Conservation (phyloP, 2,113 vertebrate genomes). For the Empidonax traillii region DNA sequence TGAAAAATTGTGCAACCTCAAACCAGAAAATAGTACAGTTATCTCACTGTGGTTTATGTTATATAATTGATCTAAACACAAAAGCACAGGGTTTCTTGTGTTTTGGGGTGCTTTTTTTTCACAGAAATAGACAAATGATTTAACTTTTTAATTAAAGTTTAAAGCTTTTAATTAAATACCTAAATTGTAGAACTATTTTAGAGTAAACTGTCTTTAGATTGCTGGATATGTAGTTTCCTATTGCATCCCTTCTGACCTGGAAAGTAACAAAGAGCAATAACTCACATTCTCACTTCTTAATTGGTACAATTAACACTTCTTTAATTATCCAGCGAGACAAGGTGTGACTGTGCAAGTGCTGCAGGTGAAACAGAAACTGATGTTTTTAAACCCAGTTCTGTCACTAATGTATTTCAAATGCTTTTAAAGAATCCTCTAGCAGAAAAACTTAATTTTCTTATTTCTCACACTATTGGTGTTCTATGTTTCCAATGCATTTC, state of each 20-base stretch:
- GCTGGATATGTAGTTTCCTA: constrained; percentile 63
- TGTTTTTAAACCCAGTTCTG: neutral
- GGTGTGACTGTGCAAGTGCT: neutral
- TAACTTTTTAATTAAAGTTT: constrained; percentile 82
- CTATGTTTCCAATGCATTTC: neutral
- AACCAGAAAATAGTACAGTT: constrained; percentile 49
- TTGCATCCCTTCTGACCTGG: constrained; percentile 50
- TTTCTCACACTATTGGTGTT: neutral
- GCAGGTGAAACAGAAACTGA: constrained; percentile 50
- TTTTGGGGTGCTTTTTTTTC: neutral
- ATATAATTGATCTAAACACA: constrained; percentile 61
- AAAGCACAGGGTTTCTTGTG: neutral
- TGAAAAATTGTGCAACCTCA: constrained; percentile 55
- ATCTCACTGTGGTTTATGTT: constrained; percentile 62
- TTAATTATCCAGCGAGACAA: constrained; percentile 63
- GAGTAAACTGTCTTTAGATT: constrained; percentile 70
- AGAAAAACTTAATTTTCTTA: neutral
- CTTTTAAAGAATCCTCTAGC: neutral
- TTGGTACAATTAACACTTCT: constrained; percentile 62
- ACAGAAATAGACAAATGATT: constrained; percentile 74
- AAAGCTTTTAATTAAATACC: constrained; percentile 77
- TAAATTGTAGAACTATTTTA: constrained; percentile 71
- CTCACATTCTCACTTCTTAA: constrained; percentile 61
- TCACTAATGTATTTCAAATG: neutral
- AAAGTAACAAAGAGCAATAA: constrained; percentile 64